These are phyloP conservation scores for Pseudorhiza aurosa DNA, from an alignment of 30 jellyfish, hydroid and myxozoan species.

Conservation along the genomic window DNA sequence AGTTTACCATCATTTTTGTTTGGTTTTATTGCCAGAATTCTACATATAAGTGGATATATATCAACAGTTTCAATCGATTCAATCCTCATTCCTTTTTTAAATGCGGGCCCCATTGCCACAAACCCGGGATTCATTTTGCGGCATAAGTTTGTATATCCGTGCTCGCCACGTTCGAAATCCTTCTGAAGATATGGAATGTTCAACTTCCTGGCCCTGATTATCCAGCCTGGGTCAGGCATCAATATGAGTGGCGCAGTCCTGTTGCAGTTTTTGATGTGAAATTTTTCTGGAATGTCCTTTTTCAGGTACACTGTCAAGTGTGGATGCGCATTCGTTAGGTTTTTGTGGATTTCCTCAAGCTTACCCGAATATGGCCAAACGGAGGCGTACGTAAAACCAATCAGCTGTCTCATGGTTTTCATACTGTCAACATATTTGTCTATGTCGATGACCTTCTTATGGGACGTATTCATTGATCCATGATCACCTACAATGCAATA, in stretches of 20 bases:
- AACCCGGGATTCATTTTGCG: slow-evolving; percentile 90
- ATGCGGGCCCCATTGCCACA: slow-evolving; percentile 89
- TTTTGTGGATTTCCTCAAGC: slow-evolving; percentile 34
- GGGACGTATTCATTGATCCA: slow-evolving; percentile 72
- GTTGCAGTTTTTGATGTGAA: slow-evolving; percentile 64
- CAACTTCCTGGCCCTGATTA: slow-evolving; percentile 28
- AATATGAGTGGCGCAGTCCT: slow-evolving; percentile 86
- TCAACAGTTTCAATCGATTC: slow-evolving; percentile 74
- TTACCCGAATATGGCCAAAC: slow-evolving; percentile 71
- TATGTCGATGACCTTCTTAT: slow-evolving; percentile 66
- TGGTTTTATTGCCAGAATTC: slow-evolving; percentile 76
- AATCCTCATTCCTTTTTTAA: slow-evolving; percentile 41
- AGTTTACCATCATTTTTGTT: slow-evolving; percentile 75
- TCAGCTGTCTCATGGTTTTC: slow-evolving; percentile 29
- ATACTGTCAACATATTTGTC: slow-evolving; percentile 68
- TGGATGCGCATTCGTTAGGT: slow-evolving; percentile 56
- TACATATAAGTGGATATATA: slow-evolving; percentile 75
- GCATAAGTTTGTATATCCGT: slow-evolving; percentile 78
- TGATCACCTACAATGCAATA: slow-evolving; percentile 86
- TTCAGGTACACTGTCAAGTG: slow-evolving; percentile 69
- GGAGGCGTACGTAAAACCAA: slow-evolving; percentile 73
- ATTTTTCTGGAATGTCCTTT: slow-evolving; percentile 76
- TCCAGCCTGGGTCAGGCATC: slow-evolving; percentile 92
- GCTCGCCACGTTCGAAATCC: slow-evolving; percentile 86
- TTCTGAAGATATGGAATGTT: slow-evolving; percentile 34